Evolutionary conservation across 1,140 invertebrate species (phyloP).

Genomic region (Pogonomyrmex californicus): DNA sequence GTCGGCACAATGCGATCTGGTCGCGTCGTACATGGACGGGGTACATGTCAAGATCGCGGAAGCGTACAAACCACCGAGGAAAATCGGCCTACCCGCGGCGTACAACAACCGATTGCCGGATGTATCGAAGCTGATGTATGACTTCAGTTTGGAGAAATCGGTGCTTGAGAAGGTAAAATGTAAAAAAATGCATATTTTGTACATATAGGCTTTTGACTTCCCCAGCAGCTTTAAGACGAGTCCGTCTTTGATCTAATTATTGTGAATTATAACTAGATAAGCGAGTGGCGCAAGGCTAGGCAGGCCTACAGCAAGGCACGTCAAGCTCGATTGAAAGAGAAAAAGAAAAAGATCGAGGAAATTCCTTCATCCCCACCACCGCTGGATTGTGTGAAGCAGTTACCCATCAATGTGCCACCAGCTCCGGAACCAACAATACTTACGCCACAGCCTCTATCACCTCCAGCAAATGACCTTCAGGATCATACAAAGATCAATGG

Average conservation of each 20-base stretch:
- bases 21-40: constrained; percentile 92
- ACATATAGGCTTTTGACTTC: too few species aligned
- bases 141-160: constrained; percentile 91
- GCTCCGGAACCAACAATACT: constrained; percentile 82
- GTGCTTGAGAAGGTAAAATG: constrained; percentile 88
- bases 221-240: not conserved
- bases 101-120: constrained; percentile 88
- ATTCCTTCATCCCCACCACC: constrained; percentile 79
- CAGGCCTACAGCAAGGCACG: constrained; percentile 88
- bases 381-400: constrained; percentile 84
- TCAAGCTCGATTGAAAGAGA: constrained; percentile 87
- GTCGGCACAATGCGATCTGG: constrained; percentile 81
- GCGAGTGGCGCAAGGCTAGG: constrained; percentile 90
- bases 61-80: constrained; percentile 92
- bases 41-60: constrained; percentile 95
- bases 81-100: constrained; percentile 90
- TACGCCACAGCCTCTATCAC: constrained; percentile 82
- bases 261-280: constrained; percentile 83
- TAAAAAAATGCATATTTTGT: not conserved
- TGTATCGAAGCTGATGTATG: constrained; percentile 89
- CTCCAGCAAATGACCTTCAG: constrained; percentile 77
- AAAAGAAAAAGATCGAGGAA: constrained; percentile 87
- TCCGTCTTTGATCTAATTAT: not conserved
- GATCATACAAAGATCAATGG: constrained; percentile 79
- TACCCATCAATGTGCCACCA: constrained; percentile 86